Evolutionary conservation across 2,888 invertebrate species (phyloP).

Genomic region (Cyclophora albipunctata): DNA sequence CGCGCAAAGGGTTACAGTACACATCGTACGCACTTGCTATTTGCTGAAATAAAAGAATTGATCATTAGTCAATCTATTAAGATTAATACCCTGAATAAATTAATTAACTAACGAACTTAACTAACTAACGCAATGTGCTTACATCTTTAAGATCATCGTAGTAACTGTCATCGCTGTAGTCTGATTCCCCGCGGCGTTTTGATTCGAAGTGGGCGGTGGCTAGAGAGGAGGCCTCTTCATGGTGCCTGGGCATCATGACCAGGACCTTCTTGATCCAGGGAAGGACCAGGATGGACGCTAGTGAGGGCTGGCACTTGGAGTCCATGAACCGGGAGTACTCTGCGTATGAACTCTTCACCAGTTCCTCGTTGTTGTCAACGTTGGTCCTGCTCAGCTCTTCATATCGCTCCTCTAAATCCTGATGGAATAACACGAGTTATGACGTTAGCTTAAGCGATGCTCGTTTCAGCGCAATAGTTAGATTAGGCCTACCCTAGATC

Average conservation of each 20-base stretch:
- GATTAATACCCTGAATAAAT: too few species aligned
- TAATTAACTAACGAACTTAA: too few species aligned
- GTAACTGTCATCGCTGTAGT: constrained; percentile 14
- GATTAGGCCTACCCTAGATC: neutral
- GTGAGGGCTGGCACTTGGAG: constrained; percentile 18
- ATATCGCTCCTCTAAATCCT: constrained; percentile 8
- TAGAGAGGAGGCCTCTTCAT: constrained; percentile 6
- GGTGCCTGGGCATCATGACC: constrained; percentile 17
- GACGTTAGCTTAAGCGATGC: neutral
- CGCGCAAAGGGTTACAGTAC: constrained; percentile 18
- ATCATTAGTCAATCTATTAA: too few species aligned
- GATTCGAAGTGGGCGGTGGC: constrained; percentile 17
- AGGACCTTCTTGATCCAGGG: constrained; percentile 23
- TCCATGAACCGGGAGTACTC: constrained; percentile 77
- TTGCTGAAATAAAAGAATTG: constrained; percentile 19
- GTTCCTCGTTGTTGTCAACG: constrained; percentile 5
- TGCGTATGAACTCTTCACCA: constrained; percentile 28
- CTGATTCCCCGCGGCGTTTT: constrained; percentile 14
- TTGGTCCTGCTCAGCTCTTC: constrained; percentile 4
- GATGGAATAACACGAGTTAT: neutral
- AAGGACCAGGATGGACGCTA: constrained; percentile 20
- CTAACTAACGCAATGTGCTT: neutral
- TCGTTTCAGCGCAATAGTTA: neutral
- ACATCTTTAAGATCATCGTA: constrained; percentile 14
- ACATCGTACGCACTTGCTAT: constrained; percentile 13